These are phyloP conservation scores for Elachura formosa DNA, from an alignment of 2,113 vertebrate species.

Conservation along the genomic window DNA sequence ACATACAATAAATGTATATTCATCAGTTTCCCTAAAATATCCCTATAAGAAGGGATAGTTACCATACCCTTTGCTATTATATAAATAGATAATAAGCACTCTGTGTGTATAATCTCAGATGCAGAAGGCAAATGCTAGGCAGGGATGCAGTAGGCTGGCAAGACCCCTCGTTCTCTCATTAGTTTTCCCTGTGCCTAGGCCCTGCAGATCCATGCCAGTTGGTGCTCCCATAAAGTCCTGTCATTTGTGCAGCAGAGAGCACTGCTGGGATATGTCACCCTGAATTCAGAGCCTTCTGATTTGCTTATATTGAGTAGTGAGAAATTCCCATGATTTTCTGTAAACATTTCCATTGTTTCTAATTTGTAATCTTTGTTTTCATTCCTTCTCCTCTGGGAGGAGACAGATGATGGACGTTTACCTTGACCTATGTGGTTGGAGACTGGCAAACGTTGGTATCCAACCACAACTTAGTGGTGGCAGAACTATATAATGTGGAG, in stretches of 20 bases:
- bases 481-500: too few species aligned
- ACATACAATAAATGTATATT: neutral
- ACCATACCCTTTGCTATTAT: neutral
- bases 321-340: too few species aligned
- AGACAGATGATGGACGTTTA: too few species aligned
- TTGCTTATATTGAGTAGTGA: too few species aligned
- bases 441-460: too few species aligned
- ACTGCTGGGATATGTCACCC: too few species aligned
- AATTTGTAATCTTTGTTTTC: too few species aligned
- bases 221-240: neutral
- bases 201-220: fast-evolving
- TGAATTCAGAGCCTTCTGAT: too few species aligned
- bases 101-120: neutral
- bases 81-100: neutral
- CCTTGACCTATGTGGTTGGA: too few species aligned
- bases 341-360: too few species aligned
- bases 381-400: too few species aligned
- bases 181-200: neutral
- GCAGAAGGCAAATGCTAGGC: neutral
- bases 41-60: neutral
- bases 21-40: neutral
- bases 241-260: neutral
- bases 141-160: neutral
- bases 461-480: too few species aligned
- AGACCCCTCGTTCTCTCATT: neutral